A percentile compares a stretch with the other conserved stretches of the same genome.
Evolutionary conservation across 2,797 vertebrate species (phyloP).

Genomic region (Crocidura indochinensis): DNA sequence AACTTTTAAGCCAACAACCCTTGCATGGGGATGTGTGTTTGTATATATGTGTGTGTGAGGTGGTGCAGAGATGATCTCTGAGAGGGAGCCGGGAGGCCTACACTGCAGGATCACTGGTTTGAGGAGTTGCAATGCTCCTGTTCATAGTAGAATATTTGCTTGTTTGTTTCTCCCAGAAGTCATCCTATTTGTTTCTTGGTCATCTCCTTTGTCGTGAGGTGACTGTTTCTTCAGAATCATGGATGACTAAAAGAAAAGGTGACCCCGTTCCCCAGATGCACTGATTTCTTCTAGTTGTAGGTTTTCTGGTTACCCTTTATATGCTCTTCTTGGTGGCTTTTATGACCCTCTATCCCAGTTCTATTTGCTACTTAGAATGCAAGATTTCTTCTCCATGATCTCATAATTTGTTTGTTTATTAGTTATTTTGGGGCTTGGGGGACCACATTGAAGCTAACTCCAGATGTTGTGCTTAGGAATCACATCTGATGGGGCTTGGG

Average conservation of each 20-base stretch:
- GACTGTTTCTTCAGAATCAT: constrained; percentile 31
- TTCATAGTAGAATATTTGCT: neutral
- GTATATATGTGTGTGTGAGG: constrained; percentile 36
- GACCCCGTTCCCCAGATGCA: neutral
- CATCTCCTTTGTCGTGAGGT: neutral
- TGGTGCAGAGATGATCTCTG: constrained; percentile 81
- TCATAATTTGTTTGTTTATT: too few relatives aligned
- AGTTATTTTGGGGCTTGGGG: too few relatives aligned
- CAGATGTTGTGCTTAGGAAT: too few relatives aligned
- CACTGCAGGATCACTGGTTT: constrained; percentile 83
- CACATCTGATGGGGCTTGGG: too few relatives aligned
- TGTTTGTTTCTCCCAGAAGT: neutral
- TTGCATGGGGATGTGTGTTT: constrained; percentile 46
- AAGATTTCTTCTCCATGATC: neutral
- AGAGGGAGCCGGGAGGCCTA: constrained; percentile 71
- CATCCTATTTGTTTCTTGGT: neutral
- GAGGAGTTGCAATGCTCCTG: constrained; percentile 43
- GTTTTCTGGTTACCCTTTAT: neutral
- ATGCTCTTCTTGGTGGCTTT: neutral
- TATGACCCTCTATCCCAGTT: neutral
- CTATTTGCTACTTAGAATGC: neutral
- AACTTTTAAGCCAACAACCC: constrained; percentile 91
- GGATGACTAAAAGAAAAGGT: neutral
- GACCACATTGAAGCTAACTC: too few relatives aligned
- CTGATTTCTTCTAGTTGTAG: neutral